Percentiles rank a stretch among this genome's conserved stretches.
Conservation (phyloP, 2,888 invertebrate genomes). For the Tuta absoluta region DNA sequence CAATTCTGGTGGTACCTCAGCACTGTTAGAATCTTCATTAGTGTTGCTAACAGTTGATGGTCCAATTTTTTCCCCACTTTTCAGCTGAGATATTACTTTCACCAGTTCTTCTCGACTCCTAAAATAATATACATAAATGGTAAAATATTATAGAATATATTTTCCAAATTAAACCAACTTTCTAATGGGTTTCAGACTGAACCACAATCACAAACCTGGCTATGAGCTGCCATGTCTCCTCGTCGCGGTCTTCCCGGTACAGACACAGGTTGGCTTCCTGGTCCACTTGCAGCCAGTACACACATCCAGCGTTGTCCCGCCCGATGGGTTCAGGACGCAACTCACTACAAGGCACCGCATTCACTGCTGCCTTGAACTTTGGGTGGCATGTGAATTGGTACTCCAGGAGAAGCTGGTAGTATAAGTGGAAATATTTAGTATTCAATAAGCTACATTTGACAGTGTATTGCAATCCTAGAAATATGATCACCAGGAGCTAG, state of each 20-base stretch:
- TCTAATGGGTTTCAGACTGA: not conserved
- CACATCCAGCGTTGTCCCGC: slow-evolving; percentile 92
- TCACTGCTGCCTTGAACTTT: slow-evolving; percentile 94
- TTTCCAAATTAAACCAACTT: too few species aligned
- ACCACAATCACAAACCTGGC: slow-evolving; percentile 83
- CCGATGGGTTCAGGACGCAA: slow-evolving; percentile 95
- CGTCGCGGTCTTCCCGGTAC: slow-evolving; percentile 97
- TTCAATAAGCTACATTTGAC: too few species aligned
- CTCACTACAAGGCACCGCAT: slow-evolving; percentile 88
- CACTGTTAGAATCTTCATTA: slow-evolving; percentile 73
- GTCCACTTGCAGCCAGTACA: slow-evolving; percentile 97
- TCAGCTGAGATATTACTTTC: slow-evolving; percentile 87
- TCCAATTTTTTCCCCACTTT: slow-evolving; percentile 85
- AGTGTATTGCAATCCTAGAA: too few species aligned
- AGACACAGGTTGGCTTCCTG: slow-evolving; percentile 93
- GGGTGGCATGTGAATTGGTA: slow-evolving; percentile 96
- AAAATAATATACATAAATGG: slow-evolving; percentile 38
- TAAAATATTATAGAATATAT: too few species aligned
- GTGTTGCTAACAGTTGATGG: slow-evolving; percentile 56
- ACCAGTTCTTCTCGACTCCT: slow-evolving; percentile 91
- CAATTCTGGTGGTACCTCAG: slow-evolving; percentile 51
- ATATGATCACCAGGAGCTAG: too few species aligned
- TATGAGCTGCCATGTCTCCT: slow-evolving; percentile 96
- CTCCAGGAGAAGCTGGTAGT: slow-evolving; percentile 89
- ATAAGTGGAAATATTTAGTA: too few species aligned